A percentile compares a stretch with the other conserved stretches of the same genome.
These are phyloP conservation scores for Orchestia grillus DNA, from an alignment of 1,140 invertebrate species.

Conservation along the genomic window DNA sequence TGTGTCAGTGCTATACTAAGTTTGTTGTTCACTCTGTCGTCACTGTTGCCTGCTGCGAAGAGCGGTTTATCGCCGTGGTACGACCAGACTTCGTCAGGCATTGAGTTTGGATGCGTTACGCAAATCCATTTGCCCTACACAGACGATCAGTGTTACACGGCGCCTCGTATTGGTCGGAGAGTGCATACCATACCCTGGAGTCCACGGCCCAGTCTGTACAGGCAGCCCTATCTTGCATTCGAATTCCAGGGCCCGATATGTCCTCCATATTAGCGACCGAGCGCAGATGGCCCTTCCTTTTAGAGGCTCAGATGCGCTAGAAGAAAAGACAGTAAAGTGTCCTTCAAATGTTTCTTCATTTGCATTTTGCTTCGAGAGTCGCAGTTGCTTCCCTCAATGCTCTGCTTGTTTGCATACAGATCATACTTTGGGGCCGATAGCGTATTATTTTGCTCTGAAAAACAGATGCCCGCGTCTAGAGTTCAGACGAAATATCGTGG, in stretches of 20 bases:
- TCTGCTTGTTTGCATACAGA: no score
- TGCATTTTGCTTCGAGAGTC: neutral
- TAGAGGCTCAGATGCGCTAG: neutral
- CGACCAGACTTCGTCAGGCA: neutral
- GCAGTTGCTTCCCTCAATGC: no score
- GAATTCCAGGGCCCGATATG: constrained; percentile 15
- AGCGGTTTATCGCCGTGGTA: neutral
- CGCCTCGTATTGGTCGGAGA: neutral
- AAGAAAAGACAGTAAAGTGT: neutral
- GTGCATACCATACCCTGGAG: neutral
- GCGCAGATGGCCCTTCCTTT: neutral
- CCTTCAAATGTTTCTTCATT: neutral
- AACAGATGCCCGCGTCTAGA: no score
- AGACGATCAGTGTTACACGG: neutral
- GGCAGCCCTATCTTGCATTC: neutral
- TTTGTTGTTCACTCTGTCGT: neutral
- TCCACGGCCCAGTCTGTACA: neutral
- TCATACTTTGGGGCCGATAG: no score
- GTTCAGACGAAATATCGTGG: no score
- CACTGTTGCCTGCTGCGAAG: neutral
- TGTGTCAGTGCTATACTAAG: neutral
- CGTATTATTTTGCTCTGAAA: no score
- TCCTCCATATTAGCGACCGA: neutral
- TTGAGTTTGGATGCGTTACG: neutral
- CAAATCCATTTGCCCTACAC: neutral